Percentiles rank a stretch among this genome's conserved stretches.
Evolutionary conservation across 2,797 vertebrate genomes (phyloP).

Genomic region (Melopsittacus undulatus): DNA sequence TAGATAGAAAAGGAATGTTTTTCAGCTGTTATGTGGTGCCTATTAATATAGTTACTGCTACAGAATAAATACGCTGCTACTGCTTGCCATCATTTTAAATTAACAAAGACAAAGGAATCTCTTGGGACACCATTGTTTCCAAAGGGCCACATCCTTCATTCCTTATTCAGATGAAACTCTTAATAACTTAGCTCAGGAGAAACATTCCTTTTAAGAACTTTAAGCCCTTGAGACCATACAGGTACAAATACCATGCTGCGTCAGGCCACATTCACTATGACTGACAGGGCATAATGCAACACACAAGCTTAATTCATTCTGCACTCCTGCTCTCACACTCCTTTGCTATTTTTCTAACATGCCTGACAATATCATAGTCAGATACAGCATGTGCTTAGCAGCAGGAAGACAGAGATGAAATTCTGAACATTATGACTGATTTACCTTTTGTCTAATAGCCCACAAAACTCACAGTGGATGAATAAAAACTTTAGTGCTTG

Average conservation of each 20-base stretch:
- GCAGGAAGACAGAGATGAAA: neutral
- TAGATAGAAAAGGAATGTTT: constrained; percentile 58
- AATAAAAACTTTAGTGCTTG: neutral
- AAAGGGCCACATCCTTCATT: neutral
- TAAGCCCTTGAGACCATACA: constrained; percentile 26
- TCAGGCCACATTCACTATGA: constrained; percentile 30
- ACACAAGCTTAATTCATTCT: constrained; percentile 24
- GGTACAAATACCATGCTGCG: constrained; percentile 21
- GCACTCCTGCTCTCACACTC: constrained; percentile 18
- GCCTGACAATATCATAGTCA: neutral
- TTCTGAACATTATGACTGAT: neutral
- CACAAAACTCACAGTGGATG: neutral
- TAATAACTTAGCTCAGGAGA: constrained; percentile 12
- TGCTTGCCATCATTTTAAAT: constrained; percentile 20
- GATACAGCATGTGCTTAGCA: neutral
- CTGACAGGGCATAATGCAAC: constrained; percentile 35
- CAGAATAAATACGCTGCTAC: constrained; percentile 32
- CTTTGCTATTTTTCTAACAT: constrained; percentile 7
- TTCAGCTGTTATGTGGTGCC: constrained; percentile 37
- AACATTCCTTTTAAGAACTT: constrained; percentile 39
- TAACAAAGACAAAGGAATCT: neutral
- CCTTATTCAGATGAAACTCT: constrained; percentile 15
- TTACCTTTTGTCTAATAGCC: neutral
- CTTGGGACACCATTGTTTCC: neutral
- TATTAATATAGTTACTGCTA: constrained; percentile 43